phyloP scores from a whole-genome alignment of 2,113 vertebrate species.

The Scalopus aquaticus region DNA sequence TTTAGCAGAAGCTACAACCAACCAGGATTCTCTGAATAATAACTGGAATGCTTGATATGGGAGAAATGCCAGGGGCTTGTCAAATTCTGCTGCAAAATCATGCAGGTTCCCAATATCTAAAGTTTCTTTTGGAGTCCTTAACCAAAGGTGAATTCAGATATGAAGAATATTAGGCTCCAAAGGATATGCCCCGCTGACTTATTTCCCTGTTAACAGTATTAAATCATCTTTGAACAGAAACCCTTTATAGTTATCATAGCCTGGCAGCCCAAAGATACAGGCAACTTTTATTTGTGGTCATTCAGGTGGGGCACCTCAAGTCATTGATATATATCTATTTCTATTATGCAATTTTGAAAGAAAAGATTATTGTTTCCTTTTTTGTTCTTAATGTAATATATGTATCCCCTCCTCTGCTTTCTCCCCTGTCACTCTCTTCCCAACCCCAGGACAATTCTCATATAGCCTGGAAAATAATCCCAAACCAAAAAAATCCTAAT shows the following conservation, averaged over 20 bases:
- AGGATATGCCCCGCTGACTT: slow-evolving; percentile 60
- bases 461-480: neutral
- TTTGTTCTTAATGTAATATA: slow-evolving; percentile 55
- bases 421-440: neutral
- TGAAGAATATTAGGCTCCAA: slow-evolving; percentile 63
- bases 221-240: slow-evolving; percentile 71
- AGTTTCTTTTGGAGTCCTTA: slow-evolving; percentile 56
- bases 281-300: slow-evolving; percentile 70
- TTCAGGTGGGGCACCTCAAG: slow-evolving; percentile 48
- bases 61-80: neutral
- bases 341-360: slow-evolving; percentile 26
- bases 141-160: slow-evolving; percentile 50
- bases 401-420: neutral
- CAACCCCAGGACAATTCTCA: neutral
- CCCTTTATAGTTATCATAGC: slow-evolving; percentile 62
- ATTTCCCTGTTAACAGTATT: slow-evolving; percentile 62
- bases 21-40: neutral
- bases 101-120: neutral
- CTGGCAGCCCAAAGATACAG: slow-evolving; percentile 57
- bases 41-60: neutral
- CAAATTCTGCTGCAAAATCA: slow-evolving; percentile 32
- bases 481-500: neutral
- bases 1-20: neutral
- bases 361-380: slow-evolving; percentile 31
- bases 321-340: slow-evolving; percentile 37